These are phyloP conservation scores for Tenrec ecaudatus DNA, from an alignment of 2,113 vertebrate genomes.

Conservation along the genomic window DNA sequence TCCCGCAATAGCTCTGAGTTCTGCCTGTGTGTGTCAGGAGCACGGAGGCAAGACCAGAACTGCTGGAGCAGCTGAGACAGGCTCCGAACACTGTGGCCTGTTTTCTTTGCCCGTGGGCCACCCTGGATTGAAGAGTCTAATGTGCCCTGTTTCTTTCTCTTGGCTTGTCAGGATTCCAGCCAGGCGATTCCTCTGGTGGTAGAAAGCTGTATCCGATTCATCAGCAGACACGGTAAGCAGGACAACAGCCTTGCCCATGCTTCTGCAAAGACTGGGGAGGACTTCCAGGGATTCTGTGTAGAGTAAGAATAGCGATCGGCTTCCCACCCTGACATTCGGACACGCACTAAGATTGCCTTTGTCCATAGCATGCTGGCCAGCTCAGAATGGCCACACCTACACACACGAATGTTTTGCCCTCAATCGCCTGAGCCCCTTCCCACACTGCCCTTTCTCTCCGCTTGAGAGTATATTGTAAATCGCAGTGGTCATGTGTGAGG, in stretches of 20 bases:
- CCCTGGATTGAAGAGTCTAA: slow-evolving; percentile 26
- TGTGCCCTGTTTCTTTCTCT: slow-evolving; percentile 7
- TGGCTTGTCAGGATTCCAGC: slow-evolving; percentile 89
- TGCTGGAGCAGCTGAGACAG: background rate
- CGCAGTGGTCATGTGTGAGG: background rate
- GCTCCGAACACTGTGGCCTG: background rate
- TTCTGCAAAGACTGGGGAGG: slow-evolving; percentile 52
- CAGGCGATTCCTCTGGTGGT: slow-evolving; percentile 97
- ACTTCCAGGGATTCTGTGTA: slow-evolving; percentile 59
- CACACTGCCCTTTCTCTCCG: background rate
- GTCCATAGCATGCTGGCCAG: background rate
- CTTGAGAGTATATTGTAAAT: background rate
- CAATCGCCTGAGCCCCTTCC: background rate
- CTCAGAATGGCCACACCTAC: background rate
- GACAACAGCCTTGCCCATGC: slow-evolving; percentile 32
- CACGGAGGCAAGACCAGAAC: background rate
- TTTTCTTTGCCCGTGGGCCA: background rate
- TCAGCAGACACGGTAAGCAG: slow-evolving; percentile 96
- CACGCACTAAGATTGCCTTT: slow-evolving; percentile 20
- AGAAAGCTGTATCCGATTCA: slow-evolving; percentile 98
- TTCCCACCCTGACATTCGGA: slow-evolving; percentile 46
- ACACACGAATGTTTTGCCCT: background rate
- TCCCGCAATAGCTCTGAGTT: no score
- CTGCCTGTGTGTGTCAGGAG: background rate
- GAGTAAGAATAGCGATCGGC: background rate